phyloP scores from a whole-genome alignment of 2,797 vertebrate species.

The Serranus cabrilla region DNA sequence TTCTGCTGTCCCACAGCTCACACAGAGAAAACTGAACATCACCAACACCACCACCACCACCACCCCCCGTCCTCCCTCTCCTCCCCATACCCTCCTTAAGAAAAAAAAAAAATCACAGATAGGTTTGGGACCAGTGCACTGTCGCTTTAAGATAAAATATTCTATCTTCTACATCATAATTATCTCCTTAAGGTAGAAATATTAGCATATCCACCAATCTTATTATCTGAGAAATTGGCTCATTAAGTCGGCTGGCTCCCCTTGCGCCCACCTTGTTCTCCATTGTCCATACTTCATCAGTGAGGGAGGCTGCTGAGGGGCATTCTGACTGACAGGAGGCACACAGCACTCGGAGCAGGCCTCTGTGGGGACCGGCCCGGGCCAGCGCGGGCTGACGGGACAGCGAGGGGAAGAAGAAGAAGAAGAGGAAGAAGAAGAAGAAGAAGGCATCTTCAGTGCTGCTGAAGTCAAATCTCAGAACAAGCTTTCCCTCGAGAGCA shows the following conservation, averaged over 20 bases:
- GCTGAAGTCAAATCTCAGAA: constrained; percentile 57
- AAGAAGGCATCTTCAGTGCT: constrained; percentile 41
- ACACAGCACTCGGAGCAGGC: constrained; percentile 50
- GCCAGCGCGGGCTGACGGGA: constrained; percentile 49
- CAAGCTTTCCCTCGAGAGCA: constrained; percentile 35
- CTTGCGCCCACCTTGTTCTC: constrained; percentile 87
- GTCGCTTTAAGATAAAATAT: constrained; percentile 90
- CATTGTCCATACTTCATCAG: constrained; percentile 89
- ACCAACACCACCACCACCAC: constrained; percentile 5
- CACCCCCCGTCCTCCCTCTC: background rate
- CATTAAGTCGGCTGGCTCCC: constrained; percentile 89
- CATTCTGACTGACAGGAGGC: constrained; percentile 85
- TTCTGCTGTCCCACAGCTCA: constrained; percentile 76
- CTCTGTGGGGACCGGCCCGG: constrained; percentile 64
- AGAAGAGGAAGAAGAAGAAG: constrained; percentile 28
- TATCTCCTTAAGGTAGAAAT: constrained; percentile 93
- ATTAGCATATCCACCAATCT: constrained; percentile 92
- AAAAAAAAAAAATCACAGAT: constrained; percentile 55
- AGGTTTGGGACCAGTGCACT: constrained; percentile 81
- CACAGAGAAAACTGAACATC: constrained; percentile 67
- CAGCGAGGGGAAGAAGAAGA: constrained; percentile 13
- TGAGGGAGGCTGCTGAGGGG: constrained; percentile 79
- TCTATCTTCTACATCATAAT: constrained; percentile 91
- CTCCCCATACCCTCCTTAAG: constrained; percentile 39
- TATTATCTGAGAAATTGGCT: constrained; percentile 92